Evolutionary conservation across 2,113 vertebrate genomes (phyloP).

Genomic region (Cisticola juncidis): DNA sequence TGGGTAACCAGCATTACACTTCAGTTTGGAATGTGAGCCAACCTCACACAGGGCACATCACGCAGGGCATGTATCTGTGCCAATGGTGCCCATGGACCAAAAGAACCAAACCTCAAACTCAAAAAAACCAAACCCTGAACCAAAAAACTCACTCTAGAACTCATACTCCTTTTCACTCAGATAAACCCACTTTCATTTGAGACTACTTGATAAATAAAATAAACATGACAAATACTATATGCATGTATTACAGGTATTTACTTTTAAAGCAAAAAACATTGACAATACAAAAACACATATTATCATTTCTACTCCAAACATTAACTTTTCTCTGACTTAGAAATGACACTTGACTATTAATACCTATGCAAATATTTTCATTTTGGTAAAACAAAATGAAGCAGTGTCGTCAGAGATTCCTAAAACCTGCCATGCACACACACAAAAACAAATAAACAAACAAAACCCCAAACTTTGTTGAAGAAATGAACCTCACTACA

Average conservation of each 20-base stretch:
- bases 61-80: rapidly evolving
- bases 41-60: background rate
- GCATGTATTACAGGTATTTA: background rate
- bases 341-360: background rate
- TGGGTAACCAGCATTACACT: background rate
- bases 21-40: background rate
- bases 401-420: background rate
- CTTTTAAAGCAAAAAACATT: background rate
- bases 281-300: background rate
- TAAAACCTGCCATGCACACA: background rate
- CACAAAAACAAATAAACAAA: background rate
- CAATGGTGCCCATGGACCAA: background rate
- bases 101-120: background rate
- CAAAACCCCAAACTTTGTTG: background rate
- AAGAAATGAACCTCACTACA: background rate
- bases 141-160: background rate
- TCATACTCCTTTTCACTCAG: background rate
- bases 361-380: background rate
- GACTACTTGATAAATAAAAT: background rate
- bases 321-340: background rate
- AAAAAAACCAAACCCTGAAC: background rate
- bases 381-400: background rate
- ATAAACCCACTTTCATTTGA: background rate
- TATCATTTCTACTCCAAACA: background rate
- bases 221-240: background rate